Evolutionary conservation across 2,113 vertebrate genomes (phyloP), one percentile per base, ranked within the genome.

Genomic region (Indicator maculatus): DNA sequence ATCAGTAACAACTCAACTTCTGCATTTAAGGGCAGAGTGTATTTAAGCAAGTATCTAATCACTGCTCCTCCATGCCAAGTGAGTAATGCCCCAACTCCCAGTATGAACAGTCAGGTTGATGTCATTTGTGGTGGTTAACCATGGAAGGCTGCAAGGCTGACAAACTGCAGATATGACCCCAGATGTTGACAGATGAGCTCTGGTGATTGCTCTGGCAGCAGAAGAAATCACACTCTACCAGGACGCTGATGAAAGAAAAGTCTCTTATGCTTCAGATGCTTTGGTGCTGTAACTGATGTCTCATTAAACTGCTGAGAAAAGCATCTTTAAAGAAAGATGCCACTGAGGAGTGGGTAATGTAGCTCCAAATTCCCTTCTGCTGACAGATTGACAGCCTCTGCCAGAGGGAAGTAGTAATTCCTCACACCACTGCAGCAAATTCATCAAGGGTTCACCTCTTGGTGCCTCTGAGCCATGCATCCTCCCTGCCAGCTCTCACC

Each of bases 31-130:
- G 26, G 71, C 52, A 77, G 80, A 44, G 47, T 9, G 38, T 4
- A 61, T 20, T 52, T 45, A 23, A 0, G 1, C 1, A 18, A 81
- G 47, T 3, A 11, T 36, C 23, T 28, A 23, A 73, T n/a, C 55
- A 20, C 55, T 38, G 59, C 50, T 65, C 28, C 81, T 28, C 74
- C 30, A n/a, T 9, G 41, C 28, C 20, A 4, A 59, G 55, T 12
- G 73, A 94, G 85, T 31, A 87, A 93, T 4, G 47, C 8, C 72
- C 53, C 72, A 59, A 2, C 50, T 55, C 64, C 65, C 74, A 67
- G 9, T 0, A 36, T 0, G 47, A 84, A 39, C 58, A 41, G 11
- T 4, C 50, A 31, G 0, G 1, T 4, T 50, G 67, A 41, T 50
- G 71, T 69, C 41, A 41, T 26, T 63, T 69, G 19, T 27, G 4